phyloP scores from a whole-genome alignment of 2,113 vertebrate genomes.

The Notiomystis cincta region DNA sequence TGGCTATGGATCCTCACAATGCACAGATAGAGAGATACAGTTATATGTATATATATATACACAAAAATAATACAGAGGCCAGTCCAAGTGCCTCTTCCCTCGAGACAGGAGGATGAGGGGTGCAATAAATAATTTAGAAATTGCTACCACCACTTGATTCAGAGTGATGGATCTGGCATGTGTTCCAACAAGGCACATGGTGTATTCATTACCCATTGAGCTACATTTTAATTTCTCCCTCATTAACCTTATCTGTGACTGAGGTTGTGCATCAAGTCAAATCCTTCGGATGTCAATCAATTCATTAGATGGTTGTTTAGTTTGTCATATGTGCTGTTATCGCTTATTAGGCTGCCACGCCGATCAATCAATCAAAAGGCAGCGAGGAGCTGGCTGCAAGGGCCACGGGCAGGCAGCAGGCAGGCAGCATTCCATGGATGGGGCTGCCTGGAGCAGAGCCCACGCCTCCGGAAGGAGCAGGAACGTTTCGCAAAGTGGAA shows the following conservation, averaged over 20 bases:
- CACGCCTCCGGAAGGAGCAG: fast-evolving
- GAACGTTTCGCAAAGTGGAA: neutral
- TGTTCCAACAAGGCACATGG: constrained; percentile 63
- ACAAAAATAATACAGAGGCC: neutral
- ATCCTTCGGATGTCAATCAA: constrained; percentile 71
- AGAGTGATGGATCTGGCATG: constrained; percentile 68
- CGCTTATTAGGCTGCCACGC: constrained; percentile 60
- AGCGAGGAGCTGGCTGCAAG: neutral
- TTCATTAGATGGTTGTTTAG: constrained; percentile 58
- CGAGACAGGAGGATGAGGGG: constrained; percentile 53
- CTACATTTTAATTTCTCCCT: constrained; percentile 72
- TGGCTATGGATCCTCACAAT: constrained; percentile 55
- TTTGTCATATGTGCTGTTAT: constrained; percentile 68
- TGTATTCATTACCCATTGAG: constrained; percentile 73
- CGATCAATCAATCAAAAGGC: constrained; percentile 68
- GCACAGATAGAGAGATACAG: neutral
- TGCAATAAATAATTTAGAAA: constrained; percentile 74
- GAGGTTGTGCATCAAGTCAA: constrained; percentile 56
- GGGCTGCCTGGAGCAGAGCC: neutral
- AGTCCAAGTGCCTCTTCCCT: constrained; percentile 24
- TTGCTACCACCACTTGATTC: constrained; percentile 60
- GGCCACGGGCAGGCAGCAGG: neutral
- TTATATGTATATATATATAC: neutral
- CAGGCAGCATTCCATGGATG: neutral
- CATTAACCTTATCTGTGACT: constrained; percentile 66